Evolutionary conservation across 2,113 vertebrate genomes (phyloP), one percentile per base, ranked within the genome.

Genomic region (Mormyrus lacerda): DNA sequence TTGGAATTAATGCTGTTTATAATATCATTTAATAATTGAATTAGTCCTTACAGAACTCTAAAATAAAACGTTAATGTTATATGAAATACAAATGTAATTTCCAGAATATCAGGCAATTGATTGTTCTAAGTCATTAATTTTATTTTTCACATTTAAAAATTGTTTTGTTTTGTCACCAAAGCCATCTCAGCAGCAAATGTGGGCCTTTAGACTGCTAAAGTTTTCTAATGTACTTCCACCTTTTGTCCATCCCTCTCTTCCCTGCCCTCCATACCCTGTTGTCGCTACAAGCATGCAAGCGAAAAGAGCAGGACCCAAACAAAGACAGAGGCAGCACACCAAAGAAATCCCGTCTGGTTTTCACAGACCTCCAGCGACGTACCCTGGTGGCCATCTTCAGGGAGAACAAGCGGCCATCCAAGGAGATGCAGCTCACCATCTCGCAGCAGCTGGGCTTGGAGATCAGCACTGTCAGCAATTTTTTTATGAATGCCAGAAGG

Each of bases 401-500:
- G 94, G 98, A 99, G 95, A 99, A 99, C 96, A 98, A 98, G 94
- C 97, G 98, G 11, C 98, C 98, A 0, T 99, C 98, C 90, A 99
- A 99, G 90, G 98, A 99, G 91, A 99, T 99, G 98, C 98, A 99
- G 96, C 96, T 99, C 90, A 99, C 98, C 94, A 99, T 99, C 94
- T 99, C 98, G 0, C 98, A 99, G 95, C 98, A 99, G 96, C 96
- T 99, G 94, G 98, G 98, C 90, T 95, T 99, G 91, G 98, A 99
- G 96, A 97, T 99, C 94, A 98, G 92, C 90, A 99, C 98, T 1
- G 98, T 99, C 95, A 99, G 98, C 96, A 99, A 99, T 95, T 99
- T 99, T 97, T 99, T 99, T 97, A 99, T 99, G 98, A 99, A 99
- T 0, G 98, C 98, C 92, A 96, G 98, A 51, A 97, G 98, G 92